Evolutionary conservation across 2,888 invertebrate species (phyloP), one percentile per base, ranked within the genome.

Genomic region (Globia sparganii): DNA sequence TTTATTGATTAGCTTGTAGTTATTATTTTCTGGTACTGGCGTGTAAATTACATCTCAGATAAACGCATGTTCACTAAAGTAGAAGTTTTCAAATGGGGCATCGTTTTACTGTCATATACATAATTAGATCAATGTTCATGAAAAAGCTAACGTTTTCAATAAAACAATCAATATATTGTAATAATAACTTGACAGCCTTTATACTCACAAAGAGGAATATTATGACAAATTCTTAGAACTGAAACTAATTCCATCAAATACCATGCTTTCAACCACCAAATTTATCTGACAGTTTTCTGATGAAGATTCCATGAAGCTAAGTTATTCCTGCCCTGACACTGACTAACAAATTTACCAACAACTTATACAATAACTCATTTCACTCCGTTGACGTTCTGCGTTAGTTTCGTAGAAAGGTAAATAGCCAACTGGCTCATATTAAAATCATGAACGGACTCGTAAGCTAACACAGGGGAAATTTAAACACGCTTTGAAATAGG

Each of bases 341-440:
- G 13, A 68, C n/a, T 56, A 43, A 71, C 77, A 66, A 75, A 72
- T 65, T 62, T 65, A 37, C 65, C 65, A 11, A 43, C 34, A 74
- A 69, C 31, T 62, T 31, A 56, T 34, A 59, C 40, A 76, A 64
- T 62, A 84, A 84, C 72, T 70, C 72, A 79, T 79, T 84, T 75
- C 56, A 61, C 37, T 37, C 5, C 21, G 46, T 79, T 46, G 74
- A 77, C 70, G 34, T 70, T 75, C 21, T 11, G 49, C 40, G n/a
- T n/a, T 61, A 81, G 72, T 67, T 75, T 49, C 11, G 8, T 58
- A 28, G 58, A 25, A 74, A 77, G 49, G 74, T 75, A 82, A 84
- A 82, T 72, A 82, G 37, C 31, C 62, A 66, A 79, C 80, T 78
- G 67, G 61, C 80, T 66, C 80, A 87, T 85, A 80, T 74, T 83